phyloP scores from a whole-genome alignment of 1,140 invertebrate species.

The Cotesia chilonis region DNA sequence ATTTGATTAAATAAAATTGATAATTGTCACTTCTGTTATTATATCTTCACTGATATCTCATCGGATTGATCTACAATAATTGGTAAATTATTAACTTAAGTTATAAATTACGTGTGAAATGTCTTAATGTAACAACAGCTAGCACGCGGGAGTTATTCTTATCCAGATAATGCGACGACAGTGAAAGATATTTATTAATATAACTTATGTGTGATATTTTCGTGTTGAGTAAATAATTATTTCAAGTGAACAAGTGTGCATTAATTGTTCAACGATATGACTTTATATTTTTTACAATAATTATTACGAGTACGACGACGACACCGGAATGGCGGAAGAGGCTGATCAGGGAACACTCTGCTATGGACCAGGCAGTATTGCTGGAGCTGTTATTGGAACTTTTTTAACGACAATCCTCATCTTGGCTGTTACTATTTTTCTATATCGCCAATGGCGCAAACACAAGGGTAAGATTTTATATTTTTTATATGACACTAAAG shows the following conservation, averaged over 20 bases:
- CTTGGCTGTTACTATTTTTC: conserved; percentile 55
- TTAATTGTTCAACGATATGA: not conserved
- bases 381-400: conserved; percentile 69
- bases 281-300: conserved; percentile 7
- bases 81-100: no score
- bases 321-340: conserved; percentile 21
- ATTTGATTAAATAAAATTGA: not conserved
- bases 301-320: not conserved
- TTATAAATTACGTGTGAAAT: no score
- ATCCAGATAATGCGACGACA: no score
- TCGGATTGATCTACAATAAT: no score
- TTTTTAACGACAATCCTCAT: conserved; percentile 65
- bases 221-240: no score
- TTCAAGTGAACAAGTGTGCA: not conserved
- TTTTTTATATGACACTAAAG: no score
- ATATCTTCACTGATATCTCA: not conserved
- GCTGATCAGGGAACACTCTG: conserved; percentile 22
- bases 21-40: not conserved
- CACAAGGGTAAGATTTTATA: conserved; percentile 59
- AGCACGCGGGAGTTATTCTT: no score
- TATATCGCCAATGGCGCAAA: conserved; percentile 65
- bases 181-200: no score
- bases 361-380: conserved; percentile 60
- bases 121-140: no score
- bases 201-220: no score